Percentiles rank a stretch among this genome's conserved stretches.
phyloP scores from a whole-genome alignment of 2,888 invertebrate genomes.

The Pharmacophagus antenor region DNA sequence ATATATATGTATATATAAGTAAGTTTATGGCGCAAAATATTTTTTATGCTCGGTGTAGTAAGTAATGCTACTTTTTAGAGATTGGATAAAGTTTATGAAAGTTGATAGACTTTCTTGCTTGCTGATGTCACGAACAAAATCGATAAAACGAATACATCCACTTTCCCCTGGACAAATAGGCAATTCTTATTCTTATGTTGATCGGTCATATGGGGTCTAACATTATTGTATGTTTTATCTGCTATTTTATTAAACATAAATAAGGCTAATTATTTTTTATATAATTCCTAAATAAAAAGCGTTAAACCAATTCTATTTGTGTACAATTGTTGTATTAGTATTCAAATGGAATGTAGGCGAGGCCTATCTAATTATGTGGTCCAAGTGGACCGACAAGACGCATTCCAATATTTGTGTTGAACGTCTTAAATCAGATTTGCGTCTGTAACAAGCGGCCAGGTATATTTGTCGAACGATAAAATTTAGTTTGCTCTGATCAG shows the following conservation, averaged over 20 bases:
- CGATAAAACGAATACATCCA: no score
- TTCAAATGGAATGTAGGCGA: constrained; percentile 59
- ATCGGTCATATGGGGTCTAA: no score
- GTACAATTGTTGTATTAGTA: constrained; percentile 61
- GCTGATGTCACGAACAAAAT: no score
- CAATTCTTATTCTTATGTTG: no score
- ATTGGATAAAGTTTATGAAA: no score
- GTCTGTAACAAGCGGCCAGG: constrained; percentile 69
- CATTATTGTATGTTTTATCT: not conserved
- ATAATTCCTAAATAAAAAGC: not conserved
- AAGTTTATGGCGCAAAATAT: no score
- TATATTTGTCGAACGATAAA: constrained; percentile 67
- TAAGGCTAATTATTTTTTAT: not conserved
- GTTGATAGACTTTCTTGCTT: no score
- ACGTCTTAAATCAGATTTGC: constrained; percentile 75
- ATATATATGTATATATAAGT: no score
- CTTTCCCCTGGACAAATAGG: no score
- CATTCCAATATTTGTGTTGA: constrained; percentile 73
- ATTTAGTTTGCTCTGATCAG: constrained; percentile 66
- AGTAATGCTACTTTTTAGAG: no score
- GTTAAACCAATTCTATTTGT: constrained; percentile 44
- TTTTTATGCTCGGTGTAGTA: no score
- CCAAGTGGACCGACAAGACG: constrained; percentile 58
- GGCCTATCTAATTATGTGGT: constrained; percentile 63
- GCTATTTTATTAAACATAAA: not conserved